A percentile compares a stretch with the other conserved stretches of the same genome.
phyloP scores from a whole-genome alignment of 2,888 invertebrate genomes.

The Ceriagrion tenellum region DNA sequence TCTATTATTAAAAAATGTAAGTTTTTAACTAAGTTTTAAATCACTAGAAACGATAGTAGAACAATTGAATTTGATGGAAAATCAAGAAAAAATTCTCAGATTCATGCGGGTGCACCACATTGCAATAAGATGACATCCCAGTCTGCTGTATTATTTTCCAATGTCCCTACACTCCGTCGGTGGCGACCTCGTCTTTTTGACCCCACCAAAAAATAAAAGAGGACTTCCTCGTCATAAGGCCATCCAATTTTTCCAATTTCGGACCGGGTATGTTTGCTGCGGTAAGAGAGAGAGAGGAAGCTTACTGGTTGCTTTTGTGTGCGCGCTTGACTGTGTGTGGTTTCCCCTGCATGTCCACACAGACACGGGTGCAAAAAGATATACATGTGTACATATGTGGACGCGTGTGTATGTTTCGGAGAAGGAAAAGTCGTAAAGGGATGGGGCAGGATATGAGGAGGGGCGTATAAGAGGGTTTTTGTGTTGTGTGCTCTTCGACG shows the following conservation, averaged over 20 bases:
- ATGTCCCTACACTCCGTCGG: not conserved
- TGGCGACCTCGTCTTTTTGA: not conserved
- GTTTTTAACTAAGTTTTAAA: too few species aligned
- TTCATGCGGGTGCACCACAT: too few species aligned
- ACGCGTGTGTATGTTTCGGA: not conserved
- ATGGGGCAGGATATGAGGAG: conserved; percentile 64
- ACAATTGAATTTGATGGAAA: too few species aligned
- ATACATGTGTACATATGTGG: not conserved
- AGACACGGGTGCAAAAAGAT: not conserved
- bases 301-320: not conserved
- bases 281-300: not conserved
- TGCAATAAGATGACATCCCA: not conserved
- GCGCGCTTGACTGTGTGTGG: not conserved
- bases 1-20: too few species aligned
- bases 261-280: not conserved
- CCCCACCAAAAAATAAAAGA: not conserved
- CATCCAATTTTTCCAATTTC: not conserved
- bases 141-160: not conserved
- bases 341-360: not conserved
- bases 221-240: not conserved
- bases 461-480: conserved; percentile 54
- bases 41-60: too few species aligned
- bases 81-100: too few species aligned
- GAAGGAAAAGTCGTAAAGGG: conserved; percentile 50
- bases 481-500: conserved; percentile 61